Percentiles rank a stretch among this genome's conserved stretches.
Evolutionary conservation across 1,140 invertebrate genomes (phyloP).

Genomic region (Notospermus geniculatus): DNA sequence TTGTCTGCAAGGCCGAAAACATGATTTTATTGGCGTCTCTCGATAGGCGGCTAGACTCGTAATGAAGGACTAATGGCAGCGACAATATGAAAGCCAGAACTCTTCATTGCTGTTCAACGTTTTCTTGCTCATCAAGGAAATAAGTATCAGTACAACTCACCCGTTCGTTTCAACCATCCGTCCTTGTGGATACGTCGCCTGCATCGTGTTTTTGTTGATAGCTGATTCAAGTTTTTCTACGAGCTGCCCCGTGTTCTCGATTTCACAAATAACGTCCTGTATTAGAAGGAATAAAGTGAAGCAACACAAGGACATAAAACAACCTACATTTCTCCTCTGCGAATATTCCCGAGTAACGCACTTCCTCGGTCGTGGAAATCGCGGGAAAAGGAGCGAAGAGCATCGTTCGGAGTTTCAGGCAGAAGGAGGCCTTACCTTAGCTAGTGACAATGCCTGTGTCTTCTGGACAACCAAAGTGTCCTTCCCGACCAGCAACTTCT

Average conservation of each 20-base stretch:
- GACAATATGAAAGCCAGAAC: too few species aligned
- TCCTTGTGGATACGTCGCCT: slow-evolving; percentile 2
- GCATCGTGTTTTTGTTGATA: background rate
- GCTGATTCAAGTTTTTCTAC: background rate
- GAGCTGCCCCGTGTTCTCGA: slow-evolving; percentile 2
- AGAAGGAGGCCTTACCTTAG: slow-evolving; percentile 35
- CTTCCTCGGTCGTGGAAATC: background rate
- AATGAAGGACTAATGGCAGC: too few species aligned
- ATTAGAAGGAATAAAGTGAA: background rate
- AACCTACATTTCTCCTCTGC: background rate
- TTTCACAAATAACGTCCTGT: background rate
- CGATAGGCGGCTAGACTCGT: too few species aligned
- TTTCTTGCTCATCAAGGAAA: too few species aligned
- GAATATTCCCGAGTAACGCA: background rate
- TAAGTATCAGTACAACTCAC: background rate
- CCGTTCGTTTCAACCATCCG: background rate
- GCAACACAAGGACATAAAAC: background rate
- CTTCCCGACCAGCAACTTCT: slow-evolving; percentile 36
- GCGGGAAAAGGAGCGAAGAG: background rate
- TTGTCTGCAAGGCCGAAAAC: too few species aligned
- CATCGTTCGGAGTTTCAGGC: too few species aligned
- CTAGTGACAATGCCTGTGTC: slow-evolving; percentile 38
- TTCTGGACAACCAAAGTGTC: slow-evolving; percentile 37
- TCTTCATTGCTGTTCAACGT: too few species aligned
- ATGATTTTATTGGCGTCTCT: too few species aligned